phyloP scores from a whole-genome alignment of 2,797 vertebrate genomes.

The Acropternis orthonyx region DNA sequence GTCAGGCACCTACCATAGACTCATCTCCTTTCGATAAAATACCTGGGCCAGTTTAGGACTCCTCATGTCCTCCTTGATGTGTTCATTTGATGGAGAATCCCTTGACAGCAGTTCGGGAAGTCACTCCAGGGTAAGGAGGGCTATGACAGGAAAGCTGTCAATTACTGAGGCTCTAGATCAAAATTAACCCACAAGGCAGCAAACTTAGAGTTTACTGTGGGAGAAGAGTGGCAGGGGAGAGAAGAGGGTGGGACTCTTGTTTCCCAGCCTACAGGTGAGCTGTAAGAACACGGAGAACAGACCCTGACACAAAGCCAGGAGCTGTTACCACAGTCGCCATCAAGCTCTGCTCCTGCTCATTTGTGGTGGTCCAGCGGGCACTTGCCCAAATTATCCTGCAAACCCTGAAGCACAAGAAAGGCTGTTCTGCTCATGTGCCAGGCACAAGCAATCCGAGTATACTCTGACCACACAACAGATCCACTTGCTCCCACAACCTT shows the following conservation, averaged over 20 bases:
- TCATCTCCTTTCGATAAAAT: not conserved
- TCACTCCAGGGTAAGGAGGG: not conserved
- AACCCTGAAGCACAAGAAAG: not conserved
- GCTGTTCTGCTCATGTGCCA: not conserved
- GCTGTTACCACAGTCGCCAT: not conserved
- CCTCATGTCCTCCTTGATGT: not conserved
- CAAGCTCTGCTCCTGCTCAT: not conserved
- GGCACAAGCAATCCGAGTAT: accelerated
- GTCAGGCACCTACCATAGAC: too few relatives aligned
- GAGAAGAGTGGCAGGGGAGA: not conserved
- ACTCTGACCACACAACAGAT: accelerated
- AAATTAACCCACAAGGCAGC: not conserved
- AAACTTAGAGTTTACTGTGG: not conserved
- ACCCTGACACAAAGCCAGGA: not conserved
- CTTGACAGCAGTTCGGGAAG: not conserved
- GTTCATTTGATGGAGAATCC: not conserved
- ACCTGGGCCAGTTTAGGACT: not conserved
- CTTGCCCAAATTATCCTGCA: not conserved
- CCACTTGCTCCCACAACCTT: not conserved
- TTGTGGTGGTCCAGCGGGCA: not conserved
- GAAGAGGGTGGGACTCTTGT: not conserved
- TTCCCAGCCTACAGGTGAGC: not conserved
- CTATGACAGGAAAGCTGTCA: not conserved
- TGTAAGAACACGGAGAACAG: not conserved
- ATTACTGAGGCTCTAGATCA: not conserved